phyloP scores from a whole-genome alignment of 2,113 vertebrate genomes.

The Seriola aureovittata region DNA sequence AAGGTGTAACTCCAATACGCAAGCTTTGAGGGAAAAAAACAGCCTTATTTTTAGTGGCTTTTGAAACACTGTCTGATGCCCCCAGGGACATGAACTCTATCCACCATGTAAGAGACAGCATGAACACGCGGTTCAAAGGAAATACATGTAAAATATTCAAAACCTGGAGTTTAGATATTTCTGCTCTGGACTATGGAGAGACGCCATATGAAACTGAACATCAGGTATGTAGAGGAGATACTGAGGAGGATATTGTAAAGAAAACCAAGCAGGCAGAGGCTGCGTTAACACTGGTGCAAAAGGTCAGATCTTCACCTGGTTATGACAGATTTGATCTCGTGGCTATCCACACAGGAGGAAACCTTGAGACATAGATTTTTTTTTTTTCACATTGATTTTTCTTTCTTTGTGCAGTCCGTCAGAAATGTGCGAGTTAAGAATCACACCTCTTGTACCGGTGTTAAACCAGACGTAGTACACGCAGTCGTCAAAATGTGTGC shows the following conservation, averaged over 20 bases:
- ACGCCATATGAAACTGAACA: conserved; percentile 70
- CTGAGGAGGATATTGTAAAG: conserved; percentile 38
- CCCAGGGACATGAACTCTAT: conserved; percentile 3
- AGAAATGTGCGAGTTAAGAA: conserved; percentile 20
- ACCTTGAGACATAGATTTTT: conserved; percentile 49
- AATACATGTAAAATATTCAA: conserved; percentile 44
- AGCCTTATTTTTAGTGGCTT: conserved; percentile 47
- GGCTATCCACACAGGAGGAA: conserved; percentile 28
- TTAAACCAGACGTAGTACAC: neutral
- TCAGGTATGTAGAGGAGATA: conserved; percentile 59
- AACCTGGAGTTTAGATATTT: conserved; percentile 41
- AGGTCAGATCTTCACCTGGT: conserved; percentile 52
- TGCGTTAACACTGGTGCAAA: conserved; percentile 38
- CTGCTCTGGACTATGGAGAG: conserved; percentile 51
- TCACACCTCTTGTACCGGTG: conserved; percentile 27
- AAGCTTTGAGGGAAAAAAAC: conserved; percentile 10
- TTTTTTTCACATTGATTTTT: conserved; percentile 42
- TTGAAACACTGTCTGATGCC: conserved; percentile 20
- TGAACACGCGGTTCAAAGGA: conserved; percentile 21
- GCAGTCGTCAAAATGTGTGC: neutral
- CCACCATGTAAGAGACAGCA: conserved; percentile 22
- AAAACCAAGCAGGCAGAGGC: conserved; percentile 13
- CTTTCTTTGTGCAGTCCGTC: conserved; percentile 26
- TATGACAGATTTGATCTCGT: conserved; percentile 41
- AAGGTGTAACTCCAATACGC: conserved; percentile 23